Evolutionary conservation across 2,113 vertebrate genomes (phyloP).

Genomic region (Spea bombifrons): DNA sequence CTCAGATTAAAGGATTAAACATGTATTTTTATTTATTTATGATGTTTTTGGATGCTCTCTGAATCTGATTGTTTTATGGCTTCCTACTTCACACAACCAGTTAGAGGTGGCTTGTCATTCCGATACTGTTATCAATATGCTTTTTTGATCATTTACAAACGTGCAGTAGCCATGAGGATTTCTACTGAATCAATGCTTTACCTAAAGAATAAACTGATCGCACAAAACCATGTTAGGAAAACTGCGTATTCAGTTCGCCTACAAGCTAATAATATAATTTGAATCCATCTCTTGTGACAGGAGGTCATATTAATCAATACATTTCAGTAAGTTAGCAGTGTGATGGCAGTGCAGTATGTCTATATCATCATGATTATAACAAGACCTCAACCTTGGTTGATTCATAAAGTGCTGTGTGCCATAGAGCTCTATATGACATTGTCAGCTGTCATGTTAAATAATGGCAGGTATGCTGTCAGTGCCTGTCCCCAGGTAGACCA

Average conservation of each 20-base stretch:
- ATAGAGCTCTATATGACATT: background rate
- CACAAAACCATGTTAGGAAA: slow-evolving; percentile 8
- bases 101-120: background rate
- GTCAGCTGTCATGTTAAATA: background rate
- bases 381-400: background rate
- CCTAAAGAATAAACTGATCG: background rate
- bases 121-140: slow-evolving; percentile 12
- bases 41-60: background rate
- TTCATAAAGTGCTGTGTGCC: background rate
- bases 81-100: slow-evolving; percentile 14
- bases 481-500: too few species aligned
- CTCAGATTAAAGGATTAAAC: slow-evolving; percentile 42
- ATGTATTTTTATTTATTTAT: slow-evolving; percentile 14
- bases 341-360: slow-evolving; percentile 10
- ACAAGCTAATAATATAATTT: background rate
- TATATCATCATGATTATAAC: slow-evolving; percentile 13
- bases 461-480: background rate
- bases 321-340: slow-evolving; percentile 16
- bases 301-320: slow-evolving; percentile 3
- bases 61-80: slow-evolving; percentile 22
- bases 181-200: background rate
- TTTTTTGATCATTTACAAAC: slow-evolving; percentile 3
- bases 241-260: background rate
- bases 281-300: background rate
- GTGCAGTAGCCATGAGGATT: background rate